Base-by-base conservation (phyloP, 2,888 invertebrate species). In the Leucophenga montana region DNA sequence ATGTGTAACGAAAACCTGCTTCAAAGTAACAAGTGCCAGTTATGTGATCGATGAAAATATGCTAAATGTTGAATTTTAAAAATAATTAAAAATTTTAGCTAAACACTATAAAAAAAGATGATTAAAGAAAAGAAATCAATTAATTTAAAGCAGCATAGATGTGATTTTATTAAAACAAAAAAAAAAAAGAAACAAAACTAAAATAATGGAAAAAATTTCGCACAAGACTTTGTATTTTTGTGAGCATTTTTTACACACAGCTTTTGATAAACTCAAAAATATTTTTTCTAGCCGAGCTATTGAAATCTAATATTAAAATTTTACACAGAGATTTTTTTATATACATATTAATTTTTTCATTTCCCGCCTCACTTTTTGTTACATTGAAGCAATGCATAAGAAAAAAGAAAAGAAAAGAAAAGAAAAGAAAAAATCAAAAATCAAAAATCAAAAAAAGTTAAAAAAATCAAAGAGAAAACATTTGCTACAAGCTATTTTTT, bases 1-100 rank as follows among this genome's bases (percentile, higher is more conserved):
- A 39, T 53, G 69, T 44, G 66, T 18, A 67, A 59, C 44, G 59
- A 69, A 76, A 54, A 71, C 75, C 75, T 81, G 78, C 82, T 82
- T 82, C 82, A 82, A 82, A 71, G 82, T 83, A 82, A 83, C 82
- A 77, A 82, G 83, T 83, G 83, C 83, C 82, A 83, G 83, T 74
- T 80, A 78, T 82, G 78, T 82, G 83, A 83, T 83, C 22, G 27
- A 22, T 20, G 77, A 81, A 78, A 75, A 80, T 72, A 22, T 78
- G 81, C 75, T 78, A 78, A 75, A 82, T 72, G 78, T 78, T 74
- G 56, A 69, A 73, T 70, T n/a, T 33, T n/a, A n/a, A 18, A n/a
- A 3, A 33, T 6, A 59, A n/a, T 14, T 72, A 68, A 64, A 64
- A 66, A 64, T 75, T 56, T 66, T 54, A 71, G 74, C 69, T 5